Evolutionary conservation across 2,888 invertebrate genomes (phyloP).

Genomic region (Melitaea athalia): DNA sequence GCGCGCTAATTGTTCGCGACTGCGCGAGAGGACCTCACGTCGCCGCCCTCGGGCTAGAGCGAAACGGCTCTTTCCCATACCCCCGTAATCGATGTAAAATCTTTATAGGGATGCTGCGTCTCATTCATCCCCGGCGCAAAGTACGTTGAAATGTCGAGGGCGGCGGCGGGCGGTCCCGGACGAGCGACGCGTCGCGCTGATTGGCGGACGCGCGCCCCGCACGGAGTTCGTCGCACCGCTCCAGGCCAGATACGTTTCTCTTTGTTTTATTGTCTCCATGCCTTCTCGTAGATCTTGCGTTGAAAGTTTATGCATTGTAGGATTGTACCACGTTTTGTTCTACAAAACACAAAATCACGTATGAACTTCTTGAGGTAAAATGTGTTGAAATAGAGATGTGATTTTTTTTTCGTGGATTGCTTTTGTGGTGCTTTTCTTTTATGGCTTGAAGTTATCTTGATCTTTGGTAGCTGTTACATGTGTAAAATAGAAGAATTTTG

Average conservation of each 20-base stretch:
- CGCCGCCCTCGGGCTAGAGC: slow-evolving; percentile 71
- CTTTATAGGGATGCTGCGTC: slow-evolving; percentile 74
- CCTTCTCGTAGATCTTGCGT: slow-evolving; percentile 80
- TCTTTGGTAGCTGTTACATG: slow-evolving; percentile 2
- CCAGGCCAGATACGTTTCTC: slow-evolving; percentile 73
- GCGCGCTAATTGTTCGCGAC: slow-evolving; percentile 80
- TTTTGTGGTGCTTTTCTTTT: slow-evolving; percentile 47
- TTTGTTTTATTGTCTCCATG: slow-evolving; percentile 82
- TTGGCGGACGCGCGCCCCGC: slow-evolving; percentile 46
- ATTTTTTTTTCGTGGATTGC: slow-evolving; percentile 58
- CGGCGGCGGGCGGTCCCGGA: slow-evolving; percentile 51
- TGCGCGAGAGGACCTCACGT: slow-evolving; percentile 73
- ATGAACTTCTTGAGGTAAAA: slow-evolving; percentile 76
- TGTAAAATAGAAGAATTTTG: neutral
- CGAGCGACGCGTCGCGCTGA: slow-evolving; percentile 42
- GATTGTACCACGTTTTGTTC: slow-evolving; percentile 81
- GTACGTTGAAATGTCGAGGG: slow-evolving; percentile 46
- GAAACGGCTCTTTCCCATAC: slow-evolving; percentile 69
- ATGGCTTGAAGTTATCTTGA: slow-evolving; percentile 36
- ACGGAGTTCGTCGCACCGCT: slow-evolving; percentile 56
- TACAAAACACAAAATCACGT: slow-evolving; percentile 77
- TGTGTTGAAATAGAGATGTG: slow-evolving; percentile 64
- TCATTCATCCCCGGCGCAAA: slow-evolving; percentile 60
- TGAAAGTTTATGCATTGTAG: slow-evolving; percentile 82
- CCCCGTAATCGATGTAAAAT: slow-evolving; percentile 77